phyloP scores from a whole-genome alignment of 1,140 invertebrate species.

The Apis cerana region DNA sequence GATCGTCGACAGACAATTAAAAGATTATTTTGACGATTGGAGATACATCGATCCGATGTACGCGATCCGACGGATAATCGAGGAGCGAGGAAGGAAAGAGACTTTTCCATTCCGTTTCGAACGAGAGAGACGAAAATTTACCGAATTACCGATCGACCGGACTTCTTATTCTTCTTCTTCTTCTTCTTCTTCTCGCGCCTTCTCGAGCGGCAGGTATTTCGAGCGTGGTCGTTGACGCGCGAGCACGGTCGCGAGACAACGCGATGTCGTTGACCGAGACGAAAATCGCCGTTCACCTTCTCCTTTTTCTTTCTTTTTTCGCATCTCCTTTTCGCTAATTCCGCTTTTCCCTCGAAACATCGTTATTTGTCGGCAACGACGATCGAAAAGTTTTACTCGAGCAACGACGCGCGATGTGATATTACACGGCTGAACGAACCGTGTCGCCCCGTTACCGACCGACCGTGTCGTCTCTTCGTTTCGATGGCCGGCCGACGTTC shows the following conservation, averaged over 20 bases:
- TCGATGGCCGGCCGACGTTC: background rate
- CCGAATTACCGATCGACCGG: too few relatives aligned
- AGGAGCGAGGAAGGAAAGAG: too few relatives aligned
- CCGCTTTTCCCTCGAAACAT: too few relatives aligned
- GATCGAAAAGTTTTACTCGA: conserved; percentile 50
- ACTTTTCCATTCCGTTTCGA: too few relatives aligned
- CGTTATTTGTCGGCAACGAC: background rate
- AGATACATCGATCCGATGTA: conserved; percentile 55
- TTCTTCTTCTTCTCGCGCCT: too few relatives aligned
- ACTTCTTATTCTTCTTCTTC: too few relatives aligned
- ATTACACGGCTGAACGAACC: conserved; percentile 54
- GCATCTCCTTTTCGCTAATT: too few relatives aligned
- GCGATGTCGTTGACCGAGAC: background rate
- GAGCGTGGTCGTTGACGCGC: too few relatives aligned
- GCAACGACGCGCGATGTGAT: conserved; percentile 45
- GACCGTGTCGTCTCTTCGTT: background rate
- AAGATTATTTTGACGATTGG: conserved; percentile 62
- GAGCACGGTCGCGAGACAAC: background rate
- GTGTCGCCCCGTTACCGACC: conserved; percentile 51
- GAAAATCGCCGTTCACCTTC: background rate
- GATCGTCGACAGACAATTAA: conserved; percentile 64
- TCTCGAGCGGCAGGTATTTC: too few relatives aligned
- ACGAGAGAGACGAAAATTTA: too few relatives aligned
- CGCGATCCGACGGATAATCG: background rate
- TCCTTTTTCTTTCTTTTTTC: too few relatives aligned